Evolutionary conservation across 1,140 invertebrate species (phyloP), one percentile per base, ranked within the genome.

Genomic region (Physella acuta): DNA sequence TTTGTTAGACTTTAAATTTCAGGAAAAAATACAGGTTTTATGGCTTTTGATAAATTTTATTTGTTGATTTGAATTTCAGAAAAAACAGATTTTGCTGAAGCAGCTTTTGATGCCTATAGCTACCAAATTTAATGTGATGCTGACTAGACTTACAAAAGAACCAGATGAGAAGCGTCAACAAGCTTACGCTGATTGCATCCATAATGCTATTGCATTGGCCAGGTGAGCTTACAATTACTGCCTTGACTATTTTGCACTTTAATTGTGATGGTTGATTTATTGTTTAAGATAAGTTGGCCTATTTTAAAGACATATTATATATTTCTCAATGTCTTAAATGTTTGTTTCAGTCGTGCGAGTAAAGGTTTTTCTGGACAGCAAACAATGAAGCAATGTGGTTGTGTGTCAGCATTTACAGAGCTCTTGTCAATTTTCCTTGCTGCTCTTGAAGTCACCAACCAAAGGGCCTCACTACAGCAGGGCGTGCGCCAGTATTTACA

Each of bases 291-390:
- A n/a, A n/a, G n/a, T n/a, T n/a, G n/a, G n/a, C n/a, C n/a, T n/a
- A n/a, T n/a, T n/a, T n/a, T n/a, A n/a, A n/a, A n/a, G n/a, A n/a
- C n/a, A n/a, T n/a, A n/a, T n/a, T n/a, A n/a, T n/a, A n/a, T n/a
- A n/a, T n/a, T n/a, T n/a, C n/a, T n/a, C n/a, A n/a, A n/a, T n/a
- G n/a, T n/a, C n/a, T n/a, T 20, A 56, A 56, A 14, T 28, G 5
- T 31, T 56, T 20, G 20, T 67, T 67, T 33, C 76, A 88, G 88
- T 69, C 85, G 88, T 34, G 85, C 87, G 3, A 89, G 87, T 68
- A 89, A 89, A 81, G 88, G 88, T 31, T 89, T 89, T 78, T 88
- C 86, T 24, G 87, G 84, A 73, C 86, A 87, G 36, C 84, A 87
- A 71, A 88, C 86, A 11, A 88, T 90, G 84, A 86, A 88, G 71